Percentiles rank a stretch among this genome's conserved stretches.
Conservation (phyloP, 2,113 vertebrate genomes). For the Callocephalon fimbriatum region DNA sequence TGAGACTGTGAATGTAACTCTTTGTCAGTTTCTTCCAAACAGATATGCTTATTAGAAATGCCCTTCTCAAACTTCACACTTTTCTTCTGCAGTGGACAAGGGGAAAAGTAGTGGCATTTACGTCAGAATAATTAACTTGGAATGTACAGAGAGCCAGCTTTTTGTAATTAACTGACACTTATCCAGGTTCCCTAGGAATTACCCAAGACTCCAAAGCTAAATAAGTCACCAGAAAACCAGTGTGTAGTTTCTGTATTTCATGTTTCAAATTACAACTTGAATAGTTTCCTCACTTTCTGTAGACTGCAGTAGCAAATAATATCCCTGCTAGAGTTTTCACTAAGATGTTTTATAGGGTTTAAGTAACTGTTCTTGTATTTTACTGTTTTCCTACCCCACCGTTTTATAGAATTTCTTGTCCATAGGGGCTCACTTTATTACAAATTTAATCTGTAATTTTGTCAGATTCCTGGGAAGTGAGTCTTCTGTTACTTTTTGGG, state of each 20-base stretch:
- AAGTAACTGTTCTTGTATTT: background rate
- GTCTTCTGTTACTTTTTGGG: background rate
- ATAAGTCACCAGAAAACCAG: slow-evolving; percentile 16
- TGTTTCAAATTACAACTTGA: background rate
- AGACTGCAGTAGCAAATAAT: background rate
- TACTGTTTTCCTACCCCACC: background rate
- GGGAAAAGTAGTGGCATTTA: slow-evolving; percentile 60
- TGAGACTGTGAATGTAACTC: background rate
- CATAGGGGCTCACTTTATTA: background rate
- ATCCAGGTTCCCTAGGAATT: slow-evolving; percentile 36
- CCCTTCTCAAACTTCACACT: slow-evolving; percentile 26
- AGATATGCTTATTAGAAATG: background rate
- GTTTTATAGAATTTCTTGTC: background rate
- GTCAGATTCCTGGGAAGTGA: background rate
- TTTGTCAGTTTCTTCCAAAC: background rate
- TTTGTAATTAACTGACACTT: slow-evolving; percentile 67
- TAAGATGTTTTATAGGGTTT: background rate
- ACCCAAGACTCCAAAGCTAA: slow-evolving; percentile 59
- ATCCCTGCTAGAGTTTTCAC: background rate
- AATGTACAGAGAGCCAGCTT: slow-evolving; percentile 20
- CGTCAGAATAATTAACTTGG: slow-evolving; percentile 65
- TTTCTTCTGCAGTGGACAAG: slow-evolving; percentile 48
- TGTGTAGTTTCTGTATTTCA: background rate
- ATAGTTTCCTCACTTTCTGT: background rate
- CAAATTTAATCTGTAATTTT: background rate